Base-by-base conservation (phyloP, 2,797 vertebrate genomes). In the Helostoma temminkii region DNA sequence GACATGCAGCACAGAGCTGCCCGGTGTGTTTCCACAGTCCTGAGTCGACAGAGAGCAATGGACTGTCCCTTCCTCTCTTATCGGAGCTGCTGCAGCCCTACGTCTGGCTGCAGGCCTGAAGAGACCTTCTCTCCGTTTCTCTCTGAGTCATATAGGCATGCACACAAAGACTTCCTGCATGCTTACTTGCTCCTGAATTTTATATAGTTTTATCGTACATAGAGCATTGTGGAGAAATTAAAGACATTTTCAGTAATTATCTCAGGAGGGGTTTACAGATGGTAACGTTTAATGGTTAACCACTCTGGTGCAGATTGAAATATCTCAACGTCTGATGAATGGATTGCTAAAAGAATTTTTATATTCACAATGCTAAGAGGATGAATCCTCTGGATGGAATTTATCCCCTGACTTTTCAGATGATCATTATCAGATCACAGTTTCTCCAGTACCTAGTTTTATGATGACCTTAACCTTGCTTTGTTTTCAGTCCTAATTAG, bases 31-130 rank as follows among this genome's bases (percentile, higher is more conserved):
- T 84, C 72, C 76, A 67, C 30, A 66, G 84, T 78, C 53, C 69
- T 63, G 74, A 66, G 60, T 64, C 67, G 87, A 89, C 91, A 80
- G 74, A 89, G 87, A 88, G 70, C 71, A 67, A 90, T 89, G 89
- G 80, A 75, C 74, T 71, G 80, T 85, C 80, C 68, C 74, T 52
- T 81, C 73, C 70, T 80, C 59, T 84, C 88, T 92, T 92, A 92
- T 93, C 91, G 53, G 76, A 60, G 66, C 68, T 53, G 75, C 83
- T 81, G 83, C 91, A 92, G 92, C 77, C 71, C 61, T 61, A 61
- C 18, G 59, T 74, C 82, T 88, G 85, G 88, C 84, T 81, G 71
- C 74, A 66, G 71, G 81, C 84, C 84, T 83, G 66, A 67, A 46
- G 67, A 74, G 74, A 86, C 77, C 37, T 60, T 55, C 68, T 66